Base-by-base conservation (phyloP, 2,797 vertebrate species). In the Lepus townsendii region DNA sequence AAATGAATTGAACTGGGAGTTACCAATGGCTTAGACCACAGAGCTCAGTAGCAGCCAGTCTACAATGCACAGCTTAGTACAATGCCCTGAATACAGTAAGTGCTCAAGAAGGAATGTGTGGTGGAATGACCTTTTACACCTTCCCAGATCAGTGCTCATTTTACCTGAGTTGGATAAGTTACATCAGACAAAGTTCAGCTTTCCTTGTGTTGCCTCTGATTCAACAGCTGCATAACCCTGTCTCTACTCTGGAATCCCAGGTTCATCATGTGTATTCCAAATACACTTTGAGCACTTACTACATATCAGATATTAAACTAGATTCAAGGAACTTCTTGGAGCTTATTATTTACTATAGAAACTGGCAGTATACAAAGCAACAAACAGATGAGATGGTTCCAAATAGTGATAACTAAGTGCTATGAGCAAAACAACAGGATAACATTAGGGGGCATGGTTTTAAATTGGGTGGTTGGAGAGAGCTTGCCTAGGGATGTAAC, bases 81-180 rank as follows among this genome's bases (percentile, higher is more conserved):
- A 71, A 27, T 95, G 14, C 27, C 42, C 47, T 79, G 32, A 73
- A 77, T 60, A 77, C 47, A 94, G 54, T 83, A 78, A 79, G 11
- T 76, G 24, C 47, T 96, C 63, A 84, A 83, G 77, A 93, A 90
- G 35, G 26, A 95, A 93, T 79, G 22, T 65, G 8, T 95, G 66
- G 2, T 88, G 3, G 86, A 72, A 83, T 27, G 30, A 57, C 19
- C 20, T 92, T 93, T 83, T 66, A 63, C 7, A 80, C 69, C 57
- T 83, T 87, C 24, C 60, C 24, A 78, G 27, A 16, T 94, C 54
- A 78, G 47, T 73, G 57, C 22, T 62, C 5, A 91, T 35, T 94
- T 96, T 79, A 63, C 16, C 35, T 78, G 91, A 71, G 78, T 80
- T 91, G 72, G 63, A 69, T 91, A 85, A 90, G 83, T 78, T 78